Conservation (phyloP, 2,888 invertebrate genomes). For the Empis livida region DNA sequence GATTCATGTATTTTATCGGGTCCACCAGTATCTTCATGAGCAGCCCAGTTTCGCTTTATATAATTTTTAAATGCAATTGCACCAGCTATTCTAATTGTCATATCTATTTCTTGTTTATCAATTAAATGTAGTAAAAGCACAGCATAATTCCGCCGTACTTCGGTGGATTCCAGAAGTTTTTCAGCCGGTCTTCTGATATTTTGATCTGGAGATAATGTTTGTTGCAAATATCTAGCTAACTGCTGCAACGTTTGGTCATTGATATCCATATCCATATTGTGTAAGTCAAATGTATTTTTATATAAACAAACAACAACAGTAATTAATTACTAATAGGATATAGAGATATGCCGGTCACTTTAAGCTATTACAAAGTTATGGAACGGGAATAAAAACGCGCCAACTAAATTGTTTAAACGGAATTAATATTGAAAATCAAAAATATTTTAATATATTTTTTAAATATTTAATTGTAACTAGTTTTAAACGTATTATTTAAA, state of each 20-base stretch:
- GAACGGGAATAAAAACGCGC: too few relatives aligned
- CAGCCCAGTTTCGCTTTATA: slow-evolving; percentile 88
- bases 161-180: slow-evolving; percentile 79
- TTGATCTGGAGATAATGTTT: slow-evolving; percentile 76
- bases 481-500: too few relatives aligned
- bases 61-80: slow-evolving; percentile 95
- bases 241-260: slow-evolving; percentile 74
- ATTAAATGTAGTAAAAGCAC: slow-evolving; percentile 73
- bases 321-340: too few relatives aligned
- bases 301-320: too few relatives aligned
- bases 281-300: too few relatives aligned
- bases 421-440: too few relatives aligned
- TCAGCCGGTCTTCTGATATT: slow-evolving; percentile 79
- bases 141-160: slow-evolving; percentile 82
- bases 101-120: slow-evolving; percentile 65
- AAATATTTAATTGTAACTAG: too few relatives aligned
- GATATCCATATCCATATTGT: slow-evolving; percentile 60
- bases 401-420: too few relatives aligned
- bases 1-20: slow-evolving; percentile 63
- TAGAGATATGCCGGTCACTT: too few relatives aligned
- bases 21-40: slow-evolving; percentile 56
- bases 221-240: slow-evolving; percentile 70
- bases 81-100: slow-evolving; percentile 75
- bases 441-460: too few relatives aligned
- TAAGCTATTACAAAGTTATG: too few relatives aligned